Base-by-base conservation (phyloP, 2,888 invertebrate genomes). In the Rhingia campestris region DNA sequence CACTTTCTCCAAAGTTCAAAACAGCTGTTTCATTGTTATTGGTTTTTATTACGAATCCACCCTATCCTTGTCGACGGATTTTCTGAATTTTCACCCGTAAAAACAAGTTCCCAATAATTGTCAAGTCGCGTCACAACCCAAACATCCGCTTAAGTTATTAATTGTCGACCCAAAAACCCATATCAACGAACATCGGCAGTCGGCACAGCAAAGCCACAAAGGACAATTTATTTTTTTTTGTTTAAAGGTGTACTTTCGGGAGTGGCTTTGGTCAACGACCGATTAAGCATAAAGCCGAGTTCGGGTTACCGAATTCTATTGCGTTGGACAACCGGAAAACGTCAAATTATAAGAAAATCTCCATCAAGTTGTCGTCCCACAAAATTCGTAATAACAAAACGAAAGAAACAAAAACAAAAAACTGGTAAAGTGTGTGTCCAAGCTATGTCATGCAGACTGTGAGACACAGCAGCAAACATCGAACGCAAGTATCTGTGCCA, bases 241-340 rank as follows among this genome's bases (percentile, higher is more conserved):
- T 74, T 58, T 56, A 7, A 73, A 73, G 73, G 61, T 67, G 67
- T 61, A 53, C 6, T 63, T 9, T 22, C 22, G n/a, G 39, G 35
- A n/a, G 53, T 37, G 51, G 53, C 35, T 35, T 32, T 81, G 80
- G 74, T 75, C 81, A 75, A 45, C 66, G 81, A 70, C 81, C 75
- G 51, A 66, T 58, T 63, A 64, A 69, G 53, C 39, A 22, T 33
- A 37, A 58, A 37, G 7, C n/a, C 47, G 41, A 51, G 51, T 22
- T 7, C 6, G 5, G 33, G n/a, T 7, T 45, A 81, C 70, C 67
- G 37, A 54, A 69, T 75, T 81, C 37, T 14, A 35, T 22, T 22
- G 45, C 10, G 7, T n/a, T 4, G 41, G 58, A 56, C 14, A 49
- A 58, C 37, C 41, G 67, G n/a, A 59, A 45, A 70, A 5, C 9